phyloP scores from a whole-genome alignment of 2,113 vertebrate genomes.

The Entosphenus tridentatus region DNA sequence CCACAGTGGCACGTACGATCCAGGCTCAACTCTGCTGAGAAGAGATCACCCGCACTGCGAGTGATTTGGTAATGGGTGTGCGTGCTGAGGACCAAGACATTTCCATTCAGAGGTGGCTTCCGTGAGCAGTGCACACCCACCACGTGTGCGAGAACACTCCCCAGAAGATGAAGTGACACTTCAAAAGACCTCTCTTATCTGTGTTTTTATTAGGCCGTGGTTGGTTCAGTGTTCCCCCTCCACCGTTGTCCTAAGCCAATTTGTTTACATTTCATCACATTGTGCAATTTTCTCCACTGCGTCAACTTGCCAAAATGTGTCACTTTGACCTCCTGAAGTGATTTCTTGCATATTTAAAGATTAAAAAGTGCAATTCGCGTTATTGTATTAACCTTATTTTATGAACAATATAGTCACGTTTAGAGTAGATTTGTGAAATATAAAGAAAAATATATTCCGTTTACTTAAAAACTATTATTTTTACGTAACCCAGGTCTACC shows the following conservation, averaged over 20 bases:
- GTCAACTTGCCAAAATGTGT: constrained; percentile 72
- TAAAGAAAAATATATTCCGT: constrained; percentile 18
- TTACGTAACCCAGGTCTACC: neutral
- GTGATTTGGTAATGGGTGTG: too few relatives aligned
- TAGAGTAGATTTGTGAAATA: constrained; percentile 27
- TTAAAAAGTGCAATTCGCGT: too few relatives aligned
- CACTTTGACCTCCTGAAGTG: too few relatives aligned
- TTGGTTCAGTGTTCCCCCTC: constrained; percentile 55
- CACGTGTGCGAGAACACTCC: too few relatives aligned
- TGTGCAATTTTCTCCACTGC: constrained; percentile 42
- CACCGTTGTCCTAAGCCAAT: constrained; percentile 43
- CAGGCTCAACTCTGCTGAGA: too few relatives aligned
- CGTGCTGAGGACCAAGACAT: too few relatives aligned
- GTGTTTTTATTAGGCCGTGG: constrained; percentile 12
- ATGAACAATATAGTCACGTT: constrained; percentile 24
- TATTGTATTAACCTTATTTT: too few relatives aligned
- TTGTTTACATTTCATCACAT: constrained; percentile 51
- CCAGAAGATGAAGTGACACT: neutral
- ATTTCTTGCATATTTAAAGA: too few relatives aligned
- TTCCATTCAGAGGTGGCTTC: too few relatives aligned
- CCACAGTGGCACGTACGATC: too few relatives aligned
- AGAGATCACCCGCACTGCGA: too few relatives aligned
- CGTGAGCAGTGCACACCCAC: too few relatives aligned
- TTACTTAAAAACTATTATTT: constrained; percentile 11
- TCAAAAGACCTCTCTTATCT: neutral